Conservation (phyloP, 2,888 invertebrate genomes). For the Eupithecia subumbrata region DNA sequence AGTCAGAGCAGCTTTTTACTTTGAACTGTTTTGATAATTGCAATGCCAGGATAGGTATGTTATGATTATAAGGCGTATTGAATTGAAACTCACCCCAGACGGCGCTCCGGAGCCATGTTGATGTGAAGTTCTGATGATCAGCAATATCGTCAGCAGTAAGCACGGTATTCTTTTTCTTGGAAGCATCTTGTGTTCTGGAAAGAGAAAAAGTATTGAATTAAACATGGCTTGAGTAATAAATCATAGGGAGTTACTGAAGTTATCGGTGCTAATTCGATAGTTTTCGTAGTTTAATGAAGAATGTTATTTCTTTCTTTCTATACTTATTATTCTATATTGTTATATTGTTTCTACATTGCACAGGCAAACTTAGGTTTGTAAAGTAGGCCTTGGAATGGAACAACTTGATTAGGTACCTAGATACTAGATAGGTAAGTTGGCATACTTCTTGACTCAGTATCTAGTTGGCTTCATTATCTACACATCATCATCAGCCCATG, state of each 20-base stretch:
- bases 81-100: conserved; percentile 58
- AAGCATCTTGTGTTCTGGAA: conserved; percentile 64
- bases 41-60: background rate
- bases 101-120: conserved; percentile 77
- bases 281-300: too few relatives aligned
- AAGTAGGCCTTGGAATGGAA: too few relatives aligned
- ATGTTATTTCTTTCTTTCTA: too few relatives aligned
- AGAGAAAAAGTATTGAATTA: conserved; percentile 17
- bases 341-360: too few relatives aligned
- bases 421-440: too few relatives aligned
- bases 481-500: too few relatives aligned
- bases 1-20: background rate
- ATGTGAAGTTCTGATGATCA: conserved; percentile 60
- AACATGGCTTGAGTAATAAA: background rate
- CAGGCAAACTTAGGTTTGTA: too few relatives aligned
- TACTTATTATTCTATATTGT: too few relatives aligned
- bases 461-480: too few relatives aligned
- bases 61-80: too few relatives aligned
- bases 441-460: too few relatives aligned
- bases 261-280: background rate
- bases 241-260: background rate
- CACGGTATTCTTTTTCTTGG: conserved; percentile 69
- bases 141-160: conserved; percentile 53
- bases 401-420: too few relatives aligned
- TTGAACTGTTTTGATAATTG: background rate